Percentiles rank a stretch among this genome's conserved stretches.
These are phyloP conservation scores for Drosophila chauvacae DNA, from an alignment of 1,140 invertebrate species.

Conservation along the genomic window DNA sequence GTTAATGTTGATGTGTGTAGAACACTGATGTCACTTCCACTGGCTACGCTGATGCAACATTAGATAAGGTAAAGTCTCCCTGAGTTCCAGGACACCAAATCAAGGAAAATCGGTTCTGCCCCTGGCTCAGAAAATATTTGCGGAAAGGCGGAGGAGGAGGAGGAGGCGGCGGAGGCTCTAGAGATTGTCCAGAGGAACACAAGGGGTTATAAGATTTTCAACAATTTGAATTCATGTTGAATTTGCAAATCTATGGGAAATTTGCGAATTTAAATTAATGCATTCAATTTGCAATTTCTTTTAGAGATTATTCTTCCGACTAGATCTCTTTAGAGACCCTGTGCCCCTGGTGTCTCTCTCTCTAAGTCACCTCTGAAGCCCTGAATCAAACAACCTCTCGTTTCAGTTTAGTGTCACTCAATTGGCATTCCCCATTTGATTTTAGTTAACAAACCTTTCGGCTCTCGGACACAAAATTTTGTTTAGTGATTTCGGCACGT, in stretches of 20 bases:
- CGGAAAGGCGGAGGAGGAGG: no score
- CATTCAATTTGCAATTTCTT: background rate
- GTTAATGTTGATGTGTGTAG: conserved; percentile 7
- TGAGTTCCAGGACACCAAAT: background rate
- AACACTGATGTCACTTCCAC: conserved; percentile 7
- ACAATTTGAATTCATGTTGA: no score
- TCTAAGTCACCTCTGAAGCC: conserved; percentile 12
- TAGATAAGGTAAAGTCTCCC: conserved; percentile 26
- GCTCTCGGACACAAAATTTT: conserved; percentile 29
- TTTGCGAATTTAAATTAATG: no score
- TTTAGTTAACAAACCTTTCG: conserved; percentile 18
- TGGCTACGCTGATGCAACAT: conserved; percentile 2
- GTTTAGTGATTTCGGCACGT: background rate
- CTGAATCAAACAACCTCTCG: background rate
- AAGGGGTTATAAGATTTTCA: background rate
- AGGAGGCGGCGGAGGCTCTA: background rate
- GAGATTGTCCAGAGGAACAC: background rate
- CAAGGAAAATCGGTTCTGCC: no score
- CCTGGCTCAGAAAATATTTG: background rate
- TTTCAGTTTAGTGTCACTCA: conserved; percentile 38
- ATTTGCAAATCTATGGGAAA: no score
- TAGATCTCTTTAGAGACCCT: background rate
- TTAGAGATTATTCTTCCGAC: background rate
- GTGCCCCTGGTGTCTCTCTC: background rate
- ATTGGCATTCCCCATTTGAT: conserved; percentile 9